Evolutionary conservation across 2,888 invertebrate species (phyloP).

Genomic region (Drosophila greeni): DNA sequence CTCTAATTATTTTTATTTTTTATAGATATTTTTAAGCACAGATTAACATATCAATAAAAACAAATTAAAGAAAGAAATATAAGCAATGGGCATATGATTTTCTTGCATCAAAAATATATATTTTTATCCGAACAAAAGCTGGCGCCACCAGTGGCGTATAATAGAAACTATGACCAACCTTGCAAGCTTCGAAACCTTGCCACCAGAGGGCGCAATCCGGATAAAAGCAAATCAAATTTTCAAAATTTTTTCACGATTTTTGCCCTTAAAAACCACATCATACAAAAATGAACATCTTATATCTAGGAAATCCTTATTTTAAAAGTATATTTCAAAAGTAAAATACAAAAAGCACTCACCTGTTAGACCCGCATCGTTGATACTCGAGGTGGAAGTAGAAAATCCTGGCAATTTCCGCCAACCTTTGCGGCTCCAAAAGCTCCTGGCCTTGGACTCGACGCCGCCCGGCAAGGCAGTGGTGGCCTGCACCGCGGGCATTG

Average conservation of each 20-base stretch:
- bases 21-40: too few species aligned
- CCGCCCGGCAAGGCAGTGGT: conserved; percentile 43
- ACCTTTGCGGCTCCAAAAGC: conserved; percentile 87
- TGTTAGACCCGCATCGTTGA: conserved; percentile 83
- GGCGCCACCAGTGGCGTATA: background rate
- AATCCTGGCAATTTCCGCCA: conserved; percentile 89
- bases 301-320: background rate
- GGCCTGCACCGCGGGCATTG: conserved; percentile 3
- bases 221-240: background rate
- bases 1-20: too few species aligned
- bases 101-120: background rate
- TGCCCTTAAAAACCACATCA: background rate
- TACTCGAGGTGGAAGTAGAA: conserved; percentile 85
- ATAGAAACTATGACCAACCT: background rate
- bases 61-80: background rate
- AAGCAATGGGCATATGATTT: background rate
- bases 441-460: conserved; percentile 77
- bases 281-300: background rate
- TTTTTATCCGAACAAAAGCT: background rate
- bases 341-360: conserved; percentile 81
- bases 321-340: background rate
- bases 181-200: background rate
- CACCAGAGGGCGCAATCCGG: background rate
- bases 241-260: background rate
- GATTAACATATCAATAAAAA: background rate